phyloP scores from a whole-genome alignment of 2,113 vertebrate species.

The Promerops cafer region DNA sequence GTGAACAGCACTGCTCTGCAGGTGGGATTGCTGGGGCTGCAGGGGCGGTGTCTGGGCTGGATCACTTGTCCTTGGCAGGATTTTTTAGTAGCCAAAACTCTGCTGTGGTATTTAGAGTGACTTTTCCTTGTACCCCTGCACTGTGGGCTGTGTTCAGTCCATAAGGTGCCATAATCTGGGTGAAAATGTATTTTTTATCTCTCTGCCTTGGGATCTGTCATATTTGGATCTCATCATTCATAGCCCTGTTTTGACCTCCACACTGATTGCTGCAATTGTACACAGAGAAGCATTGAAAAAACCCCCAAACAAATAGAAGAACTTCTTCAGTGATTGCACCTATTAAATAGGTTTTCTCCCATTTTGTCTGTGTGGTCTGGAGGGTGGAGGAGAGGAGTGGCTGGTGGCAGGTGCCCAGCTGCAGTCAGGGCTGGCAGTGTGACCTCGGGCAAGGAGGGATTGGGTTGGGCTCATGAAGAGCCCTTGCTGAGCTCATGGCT shows the following conservation, averaged over 20 bases:
- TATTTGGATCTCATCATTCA: not conserved
- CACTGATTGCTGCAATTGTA: not conserved
- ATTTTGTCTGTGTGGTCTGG: not conserved
- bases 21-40: not conserved
- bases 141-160: not conserved
- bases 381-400: not conserved
- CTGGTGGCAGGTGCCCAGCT: not conserved
- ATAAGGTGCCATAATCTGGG: not conserved
- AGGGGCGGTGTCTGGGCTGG: not conserved
- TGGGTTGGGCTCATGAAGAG: not conserved
- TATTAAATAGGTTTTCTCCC: not conserved
- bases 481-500: not conserved
- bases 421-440: not conserved
- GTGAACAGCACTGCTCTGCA: not conserved
- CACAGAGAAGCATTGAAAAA: not conserved
- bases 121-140: not conserved
- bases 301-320: not conserved
- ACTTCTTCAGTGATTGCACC: not conserved
- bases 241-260: not conserved
- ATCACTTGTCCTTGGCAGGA: not conserved
- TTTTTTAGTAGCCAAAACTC: not conserved
- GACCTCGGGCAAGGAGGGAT: fast-evolving
- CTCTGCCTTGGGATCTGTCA: not conserved
- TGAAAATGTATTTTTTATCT: not conserved
- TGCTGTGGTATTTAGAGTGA: not conserved